A percentile compares a stretch with the other conserved stretches of the same genome.
Evolutionary conservation across 2,113 vertebrate genomes (phyloP).

Genomic region (Centropus bengalensis): DNA sequence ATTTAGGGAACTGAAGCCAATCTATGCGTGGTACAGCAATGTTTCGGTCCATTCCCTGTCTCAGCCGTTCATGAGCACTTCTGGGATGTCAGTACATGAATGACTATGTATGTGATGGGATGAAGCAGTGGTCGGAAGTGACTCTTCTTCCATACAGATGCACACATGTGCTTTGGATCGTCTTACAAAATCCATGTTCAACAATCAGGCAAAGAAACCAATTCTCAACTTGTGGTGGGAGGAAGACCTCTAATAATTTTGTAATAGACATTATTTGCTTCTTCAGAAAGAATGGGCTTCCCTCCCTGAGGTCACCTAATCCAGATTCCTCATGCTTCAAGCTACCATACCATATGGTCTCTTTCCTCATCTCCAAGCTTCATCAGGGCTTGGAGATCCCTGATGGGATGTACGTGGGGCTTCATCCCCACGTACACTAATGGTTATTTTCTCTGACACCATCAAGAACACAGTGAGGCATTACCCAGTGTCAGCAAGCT

Average conservation of each 20-base stretch:
- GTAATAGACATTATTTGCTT: neutral
- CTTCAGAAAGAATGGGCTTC: neutral
- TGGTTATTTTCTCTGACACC: neutral
- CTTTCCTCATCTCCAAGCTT: neutral
- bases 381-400: too few relatives aligned
- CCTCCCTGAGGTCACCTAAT: neutral
- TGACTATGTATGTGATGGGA: neutral
- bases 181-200: neutral
- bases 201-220: neutral
- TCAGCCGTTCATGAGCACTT: neutral
- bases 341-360: neutral
- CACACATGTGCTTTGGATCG: neutral
- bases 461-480: neutral
- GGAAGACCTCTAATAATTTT: neutral
- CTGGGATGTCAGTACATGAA: neutral
- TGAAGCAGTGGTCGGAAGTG: neutral
- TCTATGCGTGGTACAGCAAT: neutral
- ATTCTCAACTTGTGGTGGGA: neutral
- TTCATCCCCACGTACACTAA: too few relatives aligned
- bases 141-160: neutral
- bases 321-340: neutral
- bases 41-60: neutral
- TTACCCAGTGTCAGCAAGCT: neutral
- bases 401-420: too few relatives aligned
- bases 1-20: neutral